These are phyloP conservation scores for Progne subis DNA, from an alignment of 2,113 vertebrate genomes.

Conservation along the genomic window DNA sequence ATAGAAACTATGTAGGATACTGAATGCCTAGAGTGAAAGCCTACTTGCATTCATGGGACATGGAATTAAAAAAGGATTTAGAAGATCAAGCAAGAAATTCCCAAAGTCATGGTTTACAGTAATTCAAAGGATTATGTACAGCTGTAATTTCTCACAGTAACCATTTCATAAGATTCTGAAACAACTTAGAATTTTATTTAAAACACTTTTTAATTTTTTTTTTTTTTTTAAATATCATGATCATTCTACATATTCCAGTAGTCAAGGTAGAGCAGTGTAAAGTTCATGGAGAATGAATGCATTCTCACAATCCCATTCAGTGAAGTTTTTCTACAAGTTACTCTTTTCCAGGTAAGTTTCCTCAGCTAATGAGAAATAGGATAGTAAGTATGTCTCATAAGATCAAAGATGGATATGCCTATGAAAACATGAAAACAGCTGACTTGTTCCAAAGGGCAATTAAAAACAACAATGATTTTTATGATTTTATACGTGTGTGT, in stretches of 20 bases:
- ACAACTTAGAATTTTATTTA: neutral
- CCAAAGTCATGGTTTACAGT: neutral
- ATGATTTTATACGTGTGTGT: neutral
- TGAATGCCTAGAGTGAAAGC: neutral
- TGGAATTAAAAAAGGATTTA: neutral
- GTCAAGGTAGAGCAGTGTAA: neutral
- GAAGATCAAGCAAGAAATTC: neutral
- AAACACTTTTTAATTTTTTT: rapidly evolving
- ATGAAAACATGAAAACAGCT: neutral
- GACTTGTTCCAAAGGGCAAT: neutral
- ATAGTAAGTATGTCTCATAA: neutral
- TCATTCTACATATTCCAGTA: neutral
- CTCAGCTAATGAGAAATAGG: neutral
- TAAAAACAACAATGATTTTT: neutral
- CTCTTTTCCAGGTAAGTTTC: neutral
- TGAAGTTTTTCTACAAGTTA: neutral
- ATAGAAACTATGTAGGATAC: neutral
- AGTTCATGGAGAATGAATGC: neutral
- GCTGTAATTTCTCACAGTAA: neutral
- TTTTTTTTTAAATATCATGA: neutral
- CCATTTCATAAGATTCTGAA: neutral
- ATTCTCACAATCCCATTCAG: rapidly evolving
- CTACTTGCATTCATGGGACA: neutral
- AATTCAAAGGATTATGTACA: neutral
- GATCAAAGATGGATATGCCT: neutral